phyloP scores from a whole-genome alignment of 1,140 invertebrate genomes.

The Sarcophaga peregrina region DNA sequence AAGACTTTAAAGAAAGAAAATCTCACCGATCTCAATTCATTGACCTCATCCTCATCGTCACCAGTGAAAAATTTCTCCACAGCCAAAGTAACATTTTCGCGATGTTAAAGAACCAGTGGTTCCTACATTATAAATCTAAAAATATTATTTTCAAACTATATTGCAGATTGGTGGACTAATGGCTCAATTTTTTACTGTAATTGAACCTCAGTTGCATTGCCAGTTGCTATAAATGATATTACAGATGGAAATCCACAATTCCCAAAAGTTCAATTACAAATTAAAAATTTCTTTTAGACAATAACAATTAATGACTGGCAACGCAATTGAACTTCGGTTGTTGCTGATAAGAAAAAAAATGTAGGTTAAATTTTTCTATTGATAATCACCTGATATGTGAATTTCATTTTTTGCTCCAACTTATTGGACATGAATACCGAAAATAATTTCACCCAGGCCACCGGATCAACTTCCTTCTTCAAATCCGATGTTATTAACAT shows the following conservation, averaged over 20 bases:
- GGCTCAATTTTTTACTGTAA: not conserved
- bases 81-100: slow-evolving; percentile 56
- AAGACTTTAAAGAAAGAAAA: not conserved
- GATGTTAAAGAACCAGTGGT: slow-evolving; percentile 50
- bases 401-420: slow-evolving; percentile 52
- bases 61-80: slow-evolving; percentile 58
- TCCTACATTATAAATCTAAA: slow-evolving; percentile 56
- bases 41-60: slow-evolving; percentile 61
- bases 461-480: slow-evolving; percentile 51
- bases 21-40: slow-evolving; percentile 57
- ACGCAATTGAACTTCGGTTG: too few species aligned
- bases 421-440: slow-evolving; percentile 55
- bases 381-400: slow-evolving; percentile 53
- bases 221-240: too few species aligned
- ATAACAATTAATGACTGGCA: too few species aligned
- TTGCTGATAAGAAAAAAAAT: not conserved
- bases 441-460: slow-evolving; percentile 58
- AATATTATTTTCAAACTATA: not conserved
- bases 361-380: not conserved
- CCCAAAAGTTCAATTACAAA: not conserved
- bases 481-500: slow-evolving; percentile 56
- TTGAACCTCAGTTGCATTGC: too few species aligned
- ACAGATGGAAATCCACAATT: not conserved
- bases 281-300: too few species aligned
- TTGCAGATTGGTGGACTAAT: too few species aligned